These are phyloP conservation scores for Myripristis murdjan DNA, from an alignment of 2,797 vertebrate species.

Conservation along the genomic window DNA sequence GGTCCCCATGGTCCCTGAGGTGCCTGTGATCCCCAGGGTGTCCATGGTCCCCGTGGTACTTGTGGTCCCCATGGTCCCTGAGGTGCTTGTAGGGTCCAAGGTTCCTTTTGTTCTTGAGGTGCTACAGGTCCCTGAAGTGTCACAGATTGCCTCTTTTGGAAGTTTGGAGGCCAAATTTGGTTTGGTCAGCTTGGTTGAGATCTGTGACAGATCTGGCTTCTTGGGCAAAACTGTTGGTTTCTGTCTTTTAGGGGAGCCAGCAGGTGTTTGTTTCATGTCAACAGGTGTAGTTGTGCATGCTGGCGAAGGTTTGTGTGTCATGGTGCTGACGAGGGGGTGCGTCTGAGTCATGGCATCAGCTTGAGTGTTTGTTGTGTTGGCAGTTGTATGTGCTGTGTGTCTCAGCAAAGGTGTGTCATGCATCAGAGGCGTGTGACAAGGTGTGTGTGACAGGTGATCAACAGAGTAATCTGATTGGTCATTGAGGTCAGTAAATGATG, in stretches of 20 bases:
- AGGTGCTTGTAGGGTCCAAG: not conserved
- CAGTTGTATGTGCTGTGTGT: not conserved
- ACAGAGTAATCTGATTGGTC: constrained; percentile 20
- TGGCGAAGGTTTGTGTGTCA: not conserved
- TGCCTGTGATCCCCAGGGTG: not conserved
- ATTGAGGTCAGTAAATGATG: not conserved
- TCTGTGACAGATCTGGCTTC: constrained; percentile 87
- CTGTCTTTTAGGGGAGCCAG: constrained; percentile 71
- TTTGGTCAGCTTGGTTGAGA: constrained; percentile 73
- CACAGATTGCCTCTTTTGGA: constrained; percentile 10
- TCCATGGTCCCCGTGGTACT: too few species aligned
- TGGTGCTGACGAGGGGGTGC: not conserved
- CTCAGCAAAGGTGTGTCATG: not conserved
- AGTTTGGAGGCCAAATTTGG: constrained; percentile 62
- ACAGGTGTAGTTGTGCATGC: too few species aligned
- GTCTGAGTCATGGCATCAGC: not conserved
- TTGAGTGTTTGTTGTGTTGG: too few species aligned
- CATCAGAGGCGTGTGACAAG: too few species aligned
- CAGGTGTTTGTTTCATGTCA: constrained; percentile 43
- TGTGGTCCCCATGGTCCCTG: not conserved
- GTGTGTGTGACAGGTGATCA: constrained; percentile 16
- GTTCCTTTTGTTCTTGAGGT: too few species aligned
- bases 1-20: not conserved
- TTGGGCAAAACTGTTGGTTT: constrained; percentile 88
- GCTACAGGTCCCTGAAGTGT: not conserved